Evolutionary conservation across 2,888 invertebrate genomes (phyloP).

Genomic region (Melieria picta): DNA sequence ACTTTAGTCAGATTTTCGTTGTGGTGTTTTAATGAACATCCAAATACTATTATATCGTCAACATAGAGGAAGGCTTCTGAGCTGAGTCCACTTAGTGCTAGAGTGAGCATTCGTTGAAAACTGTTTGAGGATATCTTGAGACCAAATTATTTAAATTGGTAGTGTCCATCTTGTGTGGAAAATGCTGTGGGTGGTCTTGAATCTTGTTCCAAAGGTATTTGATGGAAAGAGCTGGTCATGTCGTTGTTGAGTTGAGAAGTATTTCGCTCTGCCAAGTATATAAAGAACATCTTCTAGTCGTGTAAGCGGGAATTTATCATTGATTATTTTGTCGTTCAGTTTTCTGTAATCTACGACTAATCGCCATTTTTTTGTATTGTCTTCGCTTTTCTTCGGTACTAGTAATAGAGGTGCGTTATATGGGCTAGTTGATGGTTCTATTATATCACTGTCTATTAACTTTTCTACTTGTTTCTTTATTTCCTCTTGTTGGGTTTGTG

Average conservation of each 20-base stretch:
- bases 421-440: slow-evolving; percentile 27
- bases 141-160: slow-evolving; percentile 21
- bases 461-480: slow-evolving; percentile 15
- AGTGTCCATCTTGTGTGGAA: slow-evolving; percentile 24
- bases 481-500: slow-evolving; percentile 15
- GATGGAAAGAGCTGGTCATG: slow-evolving; percentile 27
- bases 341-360: slow-evolving; percentile 27
- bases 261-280: slow-evolving; percentile 22
- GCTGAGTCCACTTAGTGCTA: too few species aligned
- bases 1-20: not conserved
- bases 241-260: slow-evolving; percentile 24
- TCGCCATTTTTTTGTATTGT: slow-evolving; percentile 23
- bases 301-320: slow-evolving; percentile 23
- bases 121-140: slow-evolving; percentile 7
- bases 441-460: slow-evolving; percentile 18
- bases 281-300: slow-evolving; percentile 24
- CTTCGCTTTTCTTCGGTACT: slow-evolving; percentile 23
- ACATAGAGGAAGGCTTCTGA: too few species aligned
- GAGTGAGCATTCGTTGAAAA: too few species aligned
- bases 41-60: too few species aligned
- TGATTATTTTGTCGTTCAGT: slow-evolving; percentile 23
- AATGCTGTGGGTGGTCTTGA: slow-evolving; percentile 27
- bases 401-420: slow-evolving; percentile 27
- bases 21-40: too few species aligned
- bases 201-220: slow-evolving; percentile 12